Conservation (phyloP, 2,797 vertebrate species). For the Lophotriccus pileatus region DNA sequence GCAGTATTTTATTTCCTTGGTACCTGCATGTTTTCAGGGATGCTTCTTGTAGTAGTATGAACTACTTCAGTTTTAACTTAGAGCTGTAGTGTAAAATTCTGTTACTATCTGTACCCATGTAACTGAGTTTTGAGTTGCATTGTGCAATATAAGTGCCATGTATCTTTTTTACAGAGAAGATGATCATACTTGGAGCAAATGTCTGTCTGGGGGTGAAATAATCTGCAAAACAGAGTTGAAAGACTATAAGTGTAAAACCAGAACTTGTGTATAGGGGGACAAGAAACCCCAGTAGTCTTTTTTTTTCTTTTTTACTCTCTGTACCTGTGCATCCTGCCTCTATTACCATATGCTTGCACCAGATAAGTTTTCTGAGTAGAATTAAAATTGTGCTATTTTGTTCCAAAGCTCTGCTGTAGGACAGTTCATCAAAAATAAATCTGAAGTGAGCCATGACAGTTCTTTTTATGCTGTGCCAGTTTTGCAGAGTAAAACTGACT, state of each 20-base stretch:
- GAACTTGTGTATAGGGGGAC: background rate
- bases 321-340: background rate
- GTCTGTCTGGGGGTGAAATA: background rate
- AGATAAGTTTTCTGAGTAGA: background rate
- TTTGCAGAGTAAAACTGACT: constrained; percentile 14
- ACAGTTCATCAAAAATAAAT: constrained; percentile 41
- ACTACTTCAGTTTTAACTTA: background rate
- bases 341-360: background rate
- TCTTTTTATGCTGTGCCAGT: constrained; percentile 31
- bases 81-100: background rate
- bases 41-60: background rate
- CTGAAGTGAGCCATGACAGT: constrained; percentile 12
- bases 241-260: background rate
- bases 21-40: background rate
- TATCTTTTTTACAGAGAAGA: background rate
- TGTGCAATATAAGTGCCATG: background rate
- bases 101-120: background rate
- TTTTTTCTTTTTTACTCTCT: background rate
- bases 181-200: background rate
- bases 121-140: background rate
- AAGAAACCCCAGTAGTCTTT: background rate
- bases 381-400: background rate
- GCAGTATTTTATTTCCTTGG: background rate
- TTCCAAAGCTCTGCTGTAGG: background rate
- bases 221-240: background rate